Evolutionary conservation across 2,797 vertebrate species (phyloP).

Genomic region (Huso huso): DNA sequence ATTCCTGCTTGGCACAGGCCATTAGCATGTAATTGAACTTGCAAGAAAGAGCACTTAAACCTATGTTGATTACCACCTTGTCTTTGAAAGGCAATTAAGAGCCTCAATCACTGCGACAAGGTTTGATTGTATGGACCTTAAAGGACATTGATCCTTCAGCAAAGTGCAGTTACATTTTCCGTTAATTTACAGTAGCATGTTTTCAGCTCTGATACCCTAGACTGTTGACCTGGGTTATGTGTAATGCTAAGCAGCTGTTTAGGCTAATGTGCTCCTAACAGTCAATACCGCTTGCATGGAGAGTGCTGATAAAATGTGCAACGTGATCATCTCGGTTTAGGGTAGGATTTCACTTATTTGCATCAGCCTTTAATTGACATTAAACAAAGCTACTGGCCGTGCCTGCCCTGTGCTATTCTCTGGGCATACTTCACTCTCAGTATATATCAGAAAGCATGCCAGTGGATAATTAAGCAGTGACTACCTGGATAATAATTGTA

Average conservation of each 20-base stretch:
- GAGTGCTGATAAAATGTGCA: conserved; percentile 16
- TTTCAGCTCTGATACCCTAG: conserved; percentile 68
- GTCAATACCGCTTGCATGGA: conserved; percentile 40
- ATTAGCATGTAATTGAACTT: conserved; percentile 86
- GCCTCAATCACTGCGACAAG: conserved; percentile 72
- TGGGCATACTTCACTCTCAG: too few relatives aligned
- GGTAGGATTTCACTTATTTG: too few relatives aligned
- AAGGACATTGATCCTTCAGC: conserved; percentile 80
- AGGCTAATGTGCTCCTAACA: conserved; percentile 35
- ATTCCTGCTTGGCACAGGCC: conserved; percentile 80
- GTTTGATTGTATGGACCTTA: conserved; percentile 69
- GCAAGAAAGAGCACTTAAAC: conserved; percentile 77
- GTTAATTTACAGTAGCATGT: conserved; percentile 74
- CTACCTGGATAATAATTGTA: too few relatives aligned
- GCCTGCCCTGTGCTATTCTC: too few relatives aligned
- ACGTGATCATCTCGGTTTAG: too few relatives aligned
- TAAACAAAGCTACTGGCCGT: too few relatives aligned
- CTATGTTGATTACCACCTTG: conserved; percentile 84
- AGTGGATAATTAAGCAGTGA: too few relatives aligned
- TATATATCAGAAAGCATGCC: too few relatives aligned
- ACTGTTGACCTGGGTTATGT: conserved; percentile 60
- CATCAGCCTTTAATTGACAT: too few relatives aligned
- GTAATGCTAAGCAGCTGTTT: conserved; percentile 42
- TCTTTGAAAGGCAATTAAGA: conserved; percentile 83
- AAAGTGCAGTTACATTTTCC: conserved; percentile 71